Base-by-base conservation (phyloP, 2,113 vertebrate species). In the Chloroceryle aenea region DNA sequence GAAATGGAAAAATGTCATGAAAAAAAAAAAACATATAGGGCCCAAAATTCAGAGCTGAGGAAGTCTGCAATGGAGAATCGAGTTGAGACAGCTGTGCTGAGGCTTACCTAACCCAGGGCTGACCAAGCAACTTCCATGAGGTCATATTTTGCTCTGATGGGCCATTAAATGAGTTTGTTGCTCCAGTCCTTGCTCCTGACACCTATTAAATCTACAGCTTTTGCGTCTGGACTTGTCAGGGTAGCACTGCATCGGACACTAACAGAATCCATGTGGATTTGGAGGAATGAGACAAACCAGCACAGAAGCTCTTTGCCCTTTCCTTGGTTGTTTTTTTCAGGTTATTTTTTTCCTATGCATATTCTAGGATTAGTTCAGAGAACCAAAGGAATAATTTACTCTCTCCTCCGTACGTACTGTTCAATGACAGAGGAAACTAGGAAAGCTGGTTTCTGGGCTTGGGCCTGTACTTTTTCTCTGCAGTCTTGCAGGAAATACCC, bases 41-140 rank as follows among this genome's bases (percentile, higher is more conserved):
- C 77, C 85, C 77, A 55, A 83, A 94, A 63, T 64, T 89, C 36
- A 80, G 93, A 95, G 81, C 94, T 55, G 75, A 95, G 94, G 96
- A 97, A 95, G 82, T 94, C 82, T 90, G 95, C 95, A 95, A 88
- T 69, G 94, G 94, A 93, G 89, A 94, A 67, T 83, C 29, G 25
- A 94, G 94, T 74, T 95, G 96, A 95, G 94, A 96, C 95, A 97
- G 94, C 94, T 95, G 97, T 85, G 91, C 73, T 79, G 89, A 85
- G 94, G 74, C 95, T 95, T 91, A 95, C 80, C 96, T 95, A 97
- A 95, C 74, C 85, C 6, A 3, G 83, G 86, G 96, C 96, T 97
- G 95, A 89, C 81, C 89, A 72, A 61, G 64, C 22, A 55, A 23
- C 92, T 96, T 92, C 95, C 96, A 90, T 95, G 93, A 97, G 55